Evolutionary conservation across 2,113 vertebrate species (phyloP).

Genomic region (Saiga tatarica): DNA sequence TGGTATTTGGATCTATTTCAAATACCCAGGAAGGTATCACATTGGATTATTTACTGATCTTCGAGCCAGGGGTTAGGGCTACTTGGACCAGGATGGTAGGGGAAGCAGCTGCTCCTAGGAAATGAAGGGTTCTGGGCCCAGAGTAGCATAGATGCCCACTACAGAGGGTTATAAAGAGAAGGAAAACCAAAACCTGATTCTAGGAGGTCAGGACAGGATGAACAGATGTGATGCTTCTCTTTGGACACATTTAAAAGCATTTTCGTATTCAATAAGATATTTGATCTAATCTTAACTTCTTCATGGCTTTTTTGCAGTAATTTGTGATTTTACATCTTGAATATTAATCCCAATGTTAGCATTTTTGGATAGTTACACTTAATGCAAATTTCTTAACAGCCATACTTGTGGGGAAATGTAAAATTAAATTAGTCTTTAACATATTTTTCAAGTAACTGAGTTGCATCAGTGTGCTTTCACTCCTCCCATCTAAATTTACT

Average conservation of each 20-base stretch:
- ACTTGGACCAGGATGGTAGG: not conserved
- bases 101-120: not conserved
- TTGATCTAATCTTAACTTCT: not conserved
- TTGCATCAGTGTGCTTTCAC: not conserved
- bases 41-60: not conserved
- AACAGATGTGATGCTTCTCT: not conserved
- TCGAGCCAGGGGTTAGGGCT: not conserved
- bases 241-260: not conserved
- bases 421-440: constrained; percentile 7
- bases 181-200: not conserved
- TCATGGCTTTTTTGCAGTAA: not conserved
- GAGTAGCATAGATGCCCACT: not conserved
- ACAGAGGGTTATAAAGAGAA: not conserved
- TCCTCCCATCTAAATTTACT: not conserved
- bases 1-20: not conserved
- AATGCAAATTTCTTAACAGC: not conserved
- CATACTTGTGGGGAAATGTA: not conserved
- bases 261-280: not conserved
- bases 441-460: constrained; percentile 7
- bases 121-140: not conserved
- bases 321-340: not conserved
- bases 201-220: not conserved
- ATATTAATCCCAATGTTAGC: not conserved
- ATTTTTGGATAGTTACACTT: not conserved
- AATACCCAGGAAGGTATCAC: not conserved